Evolutionary conservation across 1,140 invertebrate genomes (phyloP).

Genomic region (Ceratina calcarata): DNA sequence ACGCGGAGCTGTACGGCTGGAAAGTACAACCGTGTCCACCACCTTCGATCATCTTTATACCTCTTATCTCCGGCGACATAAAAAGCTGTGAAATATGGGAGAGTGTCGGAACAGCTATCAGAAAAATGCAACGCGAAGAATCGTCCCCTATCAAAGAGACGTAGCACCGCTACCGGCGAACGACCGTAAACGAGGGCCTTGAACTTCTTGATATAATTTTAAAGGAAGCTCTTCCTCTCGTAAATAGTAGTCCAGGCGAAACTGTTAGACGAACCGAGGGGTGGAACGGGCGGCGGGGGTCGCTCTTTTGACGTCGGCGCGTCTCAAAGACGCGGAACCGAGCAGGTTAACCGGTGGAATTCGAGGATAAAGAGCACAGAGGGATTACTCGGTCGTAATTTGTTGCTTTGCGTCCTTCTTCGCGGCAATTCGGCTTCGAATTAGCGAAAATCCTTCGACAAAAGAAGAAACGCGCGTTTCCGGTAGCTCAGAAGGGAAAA

Average conservation of each 20-base stretch:
- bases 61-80: no score
- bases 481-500: no score
- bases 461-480: not conserved
- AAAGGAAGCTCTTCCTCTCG: not conserved
- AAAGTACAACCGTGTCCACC: no score
- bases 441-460: slow-evolving; percentile 1
- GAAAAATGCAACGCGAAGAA: no score
- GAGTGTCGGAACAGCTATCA: no score
- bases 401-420: not conserved
- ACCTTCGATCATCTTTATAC: no score
- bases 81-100: no score
- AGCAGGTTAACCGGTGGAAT: slow-evolving; percentile 1
- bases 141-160: no score
- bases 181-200: no score
- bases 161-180: no score
- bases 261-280: not conserved
- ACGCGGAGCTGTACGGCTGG: no score
- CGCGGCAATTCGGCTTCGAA: slow-evolving; percentile 7
- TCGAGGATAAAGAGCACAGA: not conserved
- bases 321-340: not conserved
- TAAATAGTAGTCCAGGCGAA: not conserved
- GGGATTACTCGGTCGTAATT: not conserved
- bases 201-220: not conserved
- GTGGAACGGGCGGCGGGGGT: no score
- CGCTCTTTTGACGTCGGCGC: not conserved